phyloP scores from a whole-genome alignment of 2,888 invertebrate species.

The Synanthedon formicaeformis region DNA sequence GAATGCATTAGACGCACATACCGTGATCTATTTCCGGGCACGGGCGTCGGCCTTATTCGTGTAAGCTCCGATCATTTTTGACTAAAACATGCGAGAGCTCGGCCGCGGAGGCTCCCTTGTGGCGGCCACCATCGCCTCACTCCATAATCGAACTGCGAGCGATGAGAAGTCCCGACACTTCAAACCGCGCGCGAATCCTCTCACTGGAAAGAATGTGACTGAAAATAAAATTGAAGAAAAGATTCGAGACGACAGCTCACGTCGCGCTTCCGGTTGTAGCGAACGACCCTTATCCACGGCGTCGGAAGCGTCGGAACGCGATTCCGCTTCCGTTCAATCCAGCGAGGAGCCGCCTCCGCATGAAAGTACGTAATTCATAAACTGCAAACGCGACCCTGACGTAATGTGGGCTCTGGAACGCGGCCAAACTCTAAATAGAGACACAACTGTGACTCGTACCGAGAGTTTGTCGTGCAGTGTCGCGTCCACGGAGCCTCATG shows the following conservation, averaged over 20 bases:
- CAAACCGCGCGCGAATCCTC: slow-evolving; percentile 37
- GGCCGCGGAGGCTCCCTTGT: slow-evolving; percentile 72
- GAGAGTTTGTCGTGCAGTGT: slow-evolving; percentile 65
- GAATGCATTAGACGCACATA: slow-evolving; percentile 55
- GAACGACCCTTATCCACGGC: slow-evolving; percentile 62
- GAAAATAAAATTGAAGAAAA: slow-evolving; percentile 31
- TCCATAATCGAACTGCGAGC: slow-evolving; percentile 51
- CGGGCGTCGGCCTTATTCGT: slow-evolving; percentile 58
- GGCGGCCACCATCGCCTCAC: slow-evolving; percentile 67
- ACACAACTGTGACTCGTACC: slow-evolving; percentile 56
- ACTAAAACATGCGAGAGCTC: slow-evolving; percentile 67
- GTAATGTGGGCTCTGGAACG: slow-evolving; percentile 57
- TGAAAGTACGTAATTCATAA: slow-evolving; percentile 60
- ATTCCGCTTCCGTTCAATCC: slow-evolving; percentile 63
- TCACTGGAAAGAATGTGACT: slow-evolving; percentile 32
- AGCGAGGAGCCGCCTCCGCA: slow-evolving; percentile 64
- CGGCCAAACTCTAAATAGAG: slow-evolving; percentile 66
- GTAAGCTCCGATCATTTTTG: slow-evolving; percentile 59
- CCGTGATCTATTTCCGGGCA: slow-evolving; percentile 64
- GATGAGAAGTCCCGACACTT: slow-evolving; percentile 41
- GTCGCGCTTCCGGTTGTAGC: slow-evolving; percentile 49
- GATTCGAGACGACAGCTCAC: slow-evolving; percentile 29
- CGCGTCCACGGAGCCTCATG: slow-evolving; percentile 60
- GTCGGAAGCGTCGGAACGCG: slow-evolving; percentile 59
- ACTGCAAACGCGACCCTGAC: slow-evolving; percentile 53